Base-by-base conservation (phyloP, 2,113 vertebrate genomes). In the Catharus fuscescens region DNA sequence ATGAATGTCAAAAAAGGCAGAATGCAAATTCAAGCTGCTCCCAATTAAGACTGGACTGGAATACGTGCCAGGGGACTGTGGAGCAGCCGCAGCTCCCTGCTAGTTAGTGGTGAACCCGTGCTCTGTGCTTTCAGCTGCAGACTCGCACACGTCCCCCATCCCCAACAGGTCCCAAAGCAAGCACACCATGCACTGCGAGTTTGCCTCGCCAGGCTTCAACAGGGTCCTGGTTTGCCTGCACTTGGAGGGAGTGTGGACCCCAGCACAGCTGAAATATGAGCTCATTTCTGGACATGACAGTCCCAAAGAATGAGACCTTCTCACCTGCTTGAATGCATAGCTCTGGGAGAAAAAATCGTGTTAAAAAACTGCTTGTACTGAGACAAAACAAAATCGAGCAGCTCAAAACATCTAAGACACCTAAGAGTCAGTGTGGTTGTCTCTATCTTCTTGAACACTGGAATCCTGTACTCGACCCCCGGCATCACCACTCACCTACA, bases 151-250 rank as follows among this genome's bases (percentile, higher is more conserved):
- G 34, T 18, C 34, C 2, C 3, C 8, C 42, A 53, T 4, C 13
- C 15, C 17, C 20, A 4, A 1, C 12, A 6, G 21, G 25, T 34
- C 36, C 26, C 42, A 23, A 23, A 71, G 36, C 36, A 82, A 85
- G 52, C 38, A 42, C 29, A 10, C 2, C 1, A 0, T 2, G 23
- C 1, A 0, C 17, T 3, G 15, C 14, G 15, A 1, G 0, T 38
- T 64, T 60, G 26, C 56, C 32, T 21, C 0, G 0, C 17, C 60
- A 84, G 57, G 9, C 31, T 50, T 53, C 88, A 42, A 9, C 28
- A 32, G 34, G 10, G 47, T 16, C 32, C 50, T 42, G 21, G 6
- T 23, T 36, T 73, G 62, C 42, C 28, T 62, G 25, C 4, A 1
- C 47, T 70, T 0, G 0, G 13, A 87, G 42, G 21, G 4, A 45